phyloP scores from a whole-genome alignment of 2,888 invertebrate species.

The Eulithis prunata region DNA sequence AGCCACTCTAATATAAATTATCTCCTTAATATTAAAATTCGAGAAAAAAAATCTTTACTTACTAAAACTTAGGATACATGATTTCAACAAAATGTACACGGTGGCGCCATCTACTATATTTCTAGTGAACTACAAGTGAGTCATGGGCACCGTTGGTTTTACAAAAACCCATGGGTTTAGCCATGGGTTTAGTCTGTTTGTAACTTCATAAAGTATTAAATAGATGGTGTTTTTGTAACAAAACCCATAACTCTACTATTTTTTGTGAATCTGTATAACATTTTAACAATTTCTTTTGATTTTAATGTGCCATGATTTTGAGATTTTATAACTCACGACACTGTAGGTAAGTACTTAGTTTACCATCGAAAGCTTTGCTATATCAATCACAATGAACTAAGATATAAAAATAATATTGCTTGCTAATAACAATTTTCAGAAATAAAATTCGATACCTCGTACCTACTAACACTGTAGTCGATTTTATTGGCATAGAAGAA shows the following conservation, averaged over 20 bases:
- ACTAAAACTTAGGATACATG: not conserved
- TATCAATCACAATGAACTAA: constrained; percentile 13
- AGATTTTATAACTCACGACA: constrained; percentile 53
- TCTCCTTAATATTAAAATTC: too few species aligned
- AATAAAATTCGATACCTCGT: too few species aligned
- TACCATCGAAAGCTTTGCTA: constrained; percentile 36
- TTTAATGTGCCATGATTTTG: constrained; percentile 79
- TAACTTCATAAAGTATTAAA: not conserved
- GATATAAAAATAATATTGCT: constrained; percentile 7
- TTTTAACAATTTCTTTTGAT: constrained; percentile 42
- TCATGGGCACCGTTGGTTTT: not conserved
- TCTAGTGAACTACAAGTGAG: not conserved
- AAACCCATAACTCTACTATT: not conserved
- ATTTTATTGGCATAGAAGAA: too few species aligned
- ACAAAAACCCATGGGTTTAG: not conserved
- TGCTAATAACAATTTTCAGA: not conserved
- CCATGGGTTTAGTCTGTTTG: not conserved
- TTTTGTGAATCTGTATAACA: constrained; percentile 51
- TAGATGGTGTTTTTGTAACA: constrained; percentile 31
- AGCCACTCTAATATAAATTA: too few species aligned
- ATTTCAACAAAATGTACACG: not conserved
- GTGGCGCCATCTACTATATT: constrained; percentile 7
- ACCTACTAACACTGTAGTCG: too few species aligned
- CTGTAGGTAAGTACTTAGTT: constrained; percentile 22
- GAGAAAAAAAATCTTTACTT: too few species aligned